Percentiles rank a stretch among this genome's conserved stretches.
Evolutionary conservation across 2,888 invertebrate genomes (phyloP).

Genomic region (Leptopilina myrica): DNA sequence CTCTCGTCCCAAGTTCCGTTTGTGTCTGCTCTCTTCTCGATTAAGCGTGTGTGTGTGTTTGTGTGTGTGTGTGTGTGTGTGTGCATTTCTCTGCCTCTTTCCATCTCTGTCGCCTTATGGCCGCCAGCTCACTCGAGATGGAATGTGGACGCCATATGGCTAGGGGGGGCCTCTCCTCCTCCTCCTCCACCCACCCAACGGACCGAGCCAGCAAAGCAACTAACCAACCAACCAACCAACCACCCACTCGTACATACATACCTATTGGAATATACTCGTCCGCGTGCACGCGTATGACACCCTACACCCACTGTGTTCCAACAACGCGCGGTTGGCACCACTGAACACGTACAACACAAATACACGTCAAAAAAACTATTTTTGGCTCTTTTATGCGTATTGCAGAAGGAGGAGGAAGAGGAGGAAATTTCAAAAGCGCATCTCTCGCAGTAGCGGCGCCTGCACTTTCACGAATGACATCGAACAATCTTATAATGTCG

Average conservation of each 20-base stretch:
- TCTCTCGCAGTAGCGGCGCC: constrained; percentile 26
- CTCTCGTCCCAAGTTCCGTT: constrained; percentile 50
- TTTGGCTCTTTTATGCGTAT: constrained; percentile 50
- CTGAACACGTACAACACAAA: constrained; percentile 48
- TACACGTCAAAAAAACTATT: constrained; percentile 53
- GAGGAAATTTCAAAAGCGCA: too few relatives aligned
- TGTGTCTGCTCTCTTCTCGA: constrained; percentile 53
- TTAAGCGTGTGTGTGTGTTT: too few relatives aligned
- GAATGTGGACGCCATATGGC: constrained; percentile 76
- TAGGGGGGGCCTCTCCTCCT: constrained; percentile 48
- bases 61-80: constrained; percentile 46
- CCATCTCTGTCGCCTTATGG: constrained; percentile 50
- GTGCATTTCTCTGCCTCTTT: constrained; percentile 42
- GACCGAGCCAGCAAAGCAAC: constrained; percentile 53
- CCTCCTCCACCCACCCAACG: constrained; percentile 67
- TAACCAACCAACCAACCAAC: constrained; percentile 53
- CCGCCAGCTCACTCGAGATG: constrained; percentile 67
- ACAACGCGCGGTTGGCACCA: constrained; percentile 46
- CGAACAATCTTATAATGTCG: too few relatives aligned
- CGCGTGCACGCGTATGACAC: constrained; percentile 31
- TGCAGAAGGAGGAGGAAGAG: not conserved
- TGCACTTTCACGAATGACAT: constrained; percentile 7
- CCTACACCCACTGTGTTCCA: constrained; percentile 44
- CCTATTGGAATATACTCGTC: not conserved
- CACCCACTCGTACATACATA: constrained; percentile 63